These are phyloP conservation scores for Drosophila baimaii DNA, from an alignment of 1,140 invertebrate genomes.

Conservation along the genomic window DNA sequence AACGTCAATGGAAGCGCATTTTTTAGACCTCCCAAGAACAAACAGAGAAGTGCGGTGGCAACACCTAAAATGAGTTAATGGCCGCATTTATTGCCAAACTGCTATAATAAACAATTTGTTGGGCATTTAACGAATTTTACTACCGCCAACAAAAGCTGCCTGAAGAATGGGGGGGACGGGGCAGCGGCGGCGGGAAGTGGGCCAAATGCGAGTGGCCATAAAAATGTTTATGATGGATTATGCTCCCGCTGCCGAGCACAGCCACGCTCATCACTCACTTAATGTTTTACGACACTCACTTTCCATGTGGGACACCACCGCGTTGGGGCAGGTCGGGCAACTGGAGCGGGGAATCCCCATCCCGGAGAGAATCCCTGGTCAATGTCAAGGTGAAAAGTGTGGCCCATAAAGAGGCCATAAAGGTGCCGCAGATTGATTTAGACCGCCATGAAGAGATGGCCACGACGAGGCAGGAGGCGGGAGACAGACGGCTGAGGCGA, in stretches of 20 bases:
- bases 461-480: neutral
- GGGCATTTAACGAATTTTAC: conserved; percentile 81
- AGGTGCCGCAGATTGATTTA: conserved; percentile 77
- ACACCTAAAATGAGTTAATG: conserved; percentile 80
- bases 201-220: conserved; percentile 74
- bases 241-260: conserved; percentile 51
- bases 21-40: conserved; percentile 14
- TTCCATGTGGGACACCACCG: conserved; percentile 67
- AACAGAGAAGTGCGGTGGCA: conserved; percentile 69
- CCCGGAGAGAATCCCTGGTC: conserved; percentile 35
- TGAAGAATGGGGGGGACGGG: neutral
- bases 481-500: neutral
- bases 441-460: conserved; percentile 34
- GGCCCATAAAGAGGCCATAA: conserved; percentile 75
- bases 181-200: conserved; percentile 22
- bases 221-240: conserved; percentile 83
- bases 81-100: conserved; percentile 80
- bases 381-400: conserved; percentile 83
- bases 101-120: conserved; percentile 82
- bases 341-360: conserved; percentile 4
- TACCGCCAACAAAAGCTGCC: conserved; percentile 63
- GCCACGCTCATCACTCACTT: conserved; percentile 54
- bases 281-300: conserved; percentile 76
- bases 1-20: conserved; percentile 28
- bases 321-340: conserved; percentile 67